Conservation (phyloP, 2,797 vertebrate genomes). For the Poeciliopsis paucimaculata region DNA sequence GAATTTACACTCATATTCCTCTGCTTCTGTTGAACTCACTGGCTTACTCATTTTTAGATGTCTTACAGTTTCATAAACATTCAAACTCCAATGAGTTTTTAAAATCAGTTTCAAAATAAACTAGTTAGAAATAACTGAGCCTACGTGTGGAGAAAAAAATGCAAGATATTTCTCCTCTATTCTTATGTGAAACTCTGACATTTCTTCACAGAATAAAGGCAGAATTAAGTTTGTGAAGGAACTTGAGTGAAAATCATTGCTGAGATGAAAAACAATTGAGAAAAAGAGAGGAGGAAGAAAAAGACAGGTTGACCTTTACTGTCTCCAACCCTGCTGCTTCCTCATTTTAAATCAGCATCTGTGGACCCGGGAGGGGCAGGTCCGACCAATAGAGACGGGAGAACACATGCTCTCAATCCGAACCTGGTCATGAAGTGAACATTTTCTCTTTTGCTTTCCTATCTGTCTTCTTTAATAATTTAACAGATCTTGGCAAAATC, state of each 20-base stretch:
- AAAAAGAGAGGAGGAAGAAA: slow-evolving; percentile 32
- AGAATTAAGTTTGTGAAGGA: slow-evolving; percentile 46
- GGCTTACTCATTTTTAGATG: neutral
- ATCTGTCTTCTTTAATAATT: neutral
- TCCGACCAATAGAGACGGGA: slow-evolving; percentile 2
- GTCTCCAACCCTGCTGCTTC: slow-evolving; percentile 59
- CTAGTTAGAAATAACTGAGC: neutral
- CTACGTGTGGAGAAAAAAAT: slow-evolving; percentile 10
- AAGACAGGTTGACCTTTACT: slow-evolving; percentile 68
- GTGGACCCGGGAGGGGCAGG: slow-evolving; percentile 49
- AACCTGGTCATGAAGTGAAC: slow-evolving; percentile 35
- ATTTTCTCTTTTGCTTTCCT: slow-evolving; percentile 33
- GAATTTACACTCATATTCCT: neutral
- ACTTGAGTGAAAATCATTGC: slow-evolving; percentile 65
- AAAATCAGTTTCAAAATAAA: neutral
- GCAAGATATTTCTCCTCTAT: neutral
- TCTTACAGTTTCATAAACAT: neutral
- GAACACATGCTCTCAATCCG: slow-evolving; percentile 36
- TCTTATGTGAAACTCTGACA: slow-evolving; percentile 9
- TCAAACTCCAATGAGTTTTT: neutral
- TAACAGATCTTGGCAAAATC: neutral
- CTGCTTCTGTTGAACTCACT: neutral
- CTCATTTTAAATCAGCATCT: slow-evolving; percentile 51
- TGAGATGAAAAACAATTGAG: slow-evolving; percentile 38
- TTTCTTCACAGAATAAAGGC: slow-evolving; percentile 37